Conservation (phyloP, 2,797 vertebrate species). For the Halcyon chelicuti region DNA sequence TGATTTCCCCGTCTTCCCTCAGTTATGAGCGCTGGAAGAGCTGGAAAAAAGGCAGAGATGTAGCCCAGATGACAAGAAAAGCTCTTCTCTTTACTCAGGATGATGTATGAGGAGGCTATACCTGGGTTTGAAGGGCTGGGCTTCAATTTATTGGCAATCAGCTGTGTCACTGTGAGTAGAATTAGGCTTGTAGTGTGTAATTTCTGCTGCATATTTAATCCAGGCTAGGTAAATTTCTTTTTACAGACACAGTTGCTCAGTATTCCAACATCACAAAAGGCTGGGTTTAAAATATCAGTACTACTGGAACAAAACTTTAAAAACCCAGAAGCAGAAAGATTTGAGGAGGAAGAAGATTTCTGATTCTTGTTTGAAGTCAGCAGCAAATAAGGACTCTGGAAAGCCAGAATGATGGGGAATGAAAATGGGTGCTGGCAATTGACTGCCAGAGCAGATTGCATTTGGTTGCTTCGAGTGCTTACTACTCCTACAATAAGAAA, state of each 20-base stretch:
- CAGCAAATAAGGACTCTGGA: rapidly evolving
- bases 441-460: background rate
- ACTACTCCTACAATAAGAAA: background rate
- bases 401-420: background rate
- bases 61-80: background rate
- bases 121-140: background rate
- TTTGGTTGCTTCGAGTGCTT: background rate
- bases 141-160: background rate
- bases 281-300: background rate
- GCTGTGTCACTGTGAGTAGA: background rate
- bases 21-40: background rate
- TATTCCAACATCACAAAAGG: background rate
- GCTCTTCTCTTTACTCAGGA: rapidly evolving
- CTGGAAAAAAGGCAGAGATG: background rate
- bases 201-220: background rate
- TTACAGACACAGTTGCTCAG: background rate
- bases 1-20: background rate
- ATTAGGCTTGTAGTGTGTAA: background rate
- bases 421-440: background rate
- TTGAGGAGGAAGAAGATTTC: background rate
- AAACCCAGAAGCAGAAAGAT: background rate
- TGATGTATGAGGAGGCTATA: background rate
- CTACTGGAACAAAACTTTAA: background rate
- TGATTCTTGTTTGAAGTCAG: background rate
- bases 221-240: background rate